Base-by-base conservation (phyloP, 2,797 vertebrate species). In the Cyprinella venusta region DNA sequence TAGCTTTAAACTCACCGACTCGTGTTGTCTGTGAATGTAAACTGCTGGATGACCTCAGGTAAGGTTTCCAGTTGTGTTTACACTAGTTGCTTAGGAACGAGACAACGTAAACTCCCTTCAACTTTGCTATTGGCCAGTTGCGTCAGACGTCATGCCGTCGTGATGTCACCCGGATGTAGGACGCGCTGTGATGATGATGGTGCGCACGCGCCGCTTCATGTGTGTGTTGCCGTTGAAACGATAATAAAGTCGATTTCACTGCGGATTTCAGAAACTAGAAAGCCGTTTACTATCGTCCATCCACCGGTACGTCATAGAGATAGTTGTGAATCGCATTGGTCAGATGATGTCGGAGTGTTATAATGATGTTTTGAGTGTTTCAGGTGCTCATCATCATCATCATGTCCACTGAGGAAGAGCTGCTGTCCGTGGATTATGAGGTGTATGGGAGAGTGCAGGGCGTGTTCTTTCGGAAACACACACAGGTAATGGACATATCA, bases 401-500 rank as follows among this genome's bases (percentile, higher is more conserved):
- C 86, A 64, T 91, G 77, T 85, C 86, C 12, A 68, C 21, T 16
- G 52, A 59, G 50, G 33, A 59, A 56, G 94, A 93, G 0, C 86
- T 98, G 2, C 26, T 97, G 59, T 97, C 96, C 3, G 95, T 98
- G 92, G 96, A 98, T 88, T 99, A 97, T 90, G 97, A 99, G 90
- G 90, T 98, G 84, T 96, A 88, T 91, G 97, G 97, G 65, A 96
- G 89, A 89, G 97, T 99, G 71, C 97, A 98, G 92, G 96, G 97
- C 45, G 97, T 99, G 72, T 99, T 98, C 92, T 99, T 98, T 91
- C 95, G 97, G 84, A 99, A 98, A 92, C 95, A 97, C 91, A 97
- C 98, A 0, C 96, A 99, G 95, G 97, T 98, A 92, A 67, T 21
- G 18, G 6, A 2, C 91, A 92, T 48, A 48, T 48, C 45, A 15